Percentiles rank a stretch among this genome's conserved stretches.
phyloP scores from a whole-genome alignment of 2,888 invertebrate species.

The Cantharis nigra region DNA sequence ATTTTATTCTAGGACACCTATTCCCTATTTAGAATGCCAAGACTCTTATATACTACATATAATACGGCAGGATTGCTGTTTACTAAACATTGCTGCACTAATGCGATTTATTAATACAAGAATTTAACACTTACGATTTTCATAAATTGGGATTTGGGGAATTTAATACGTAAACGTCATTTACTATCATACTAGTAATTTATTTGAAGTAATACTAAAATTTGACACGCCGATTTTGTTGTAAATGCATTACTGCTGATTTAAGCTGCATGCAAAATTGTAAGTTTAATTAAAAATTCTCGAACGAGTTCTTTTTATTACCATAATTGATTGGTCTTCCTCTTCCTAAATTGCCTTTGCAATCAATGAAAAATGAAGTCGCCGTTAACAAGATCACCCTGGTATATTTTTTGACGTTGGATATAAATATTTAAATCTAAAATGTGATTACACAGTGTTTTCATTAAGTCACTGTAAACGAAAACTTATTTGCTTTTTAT shows the following conservation, averaged over 20 bases:
- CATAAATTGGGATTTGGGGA: background rate
- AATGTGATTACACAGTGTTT: background rate
- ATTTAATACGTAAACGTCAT: too few relatives aligned
- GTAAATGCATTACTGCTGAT: background rate
- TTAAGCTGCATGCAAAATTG: background rate
- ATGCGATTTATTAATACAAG: background rate
- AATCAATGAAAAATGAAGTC: conserved; percentile 12
- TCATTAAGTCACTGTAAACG: background rate
- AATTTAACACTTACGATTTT: background rate
- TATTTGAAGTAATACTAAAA: background rate
- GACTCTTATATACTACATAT: background rate
- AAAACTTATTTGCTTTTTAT: background rate
- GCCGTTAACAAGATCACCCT: background rate
- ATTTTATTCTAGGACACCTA: background rate
- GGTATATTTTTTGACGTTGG: background rate
- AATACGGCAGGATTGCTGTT: background rate
- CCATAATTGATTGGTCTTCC: conserved; percentile 16
- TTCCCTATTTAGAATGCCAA: background rate
- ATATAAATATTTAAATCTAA: background rate
- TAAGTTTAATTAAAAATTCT: background rate
- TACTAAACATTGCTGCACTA: background rate
- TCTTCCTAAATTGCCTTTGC: conserved; percentile 8
- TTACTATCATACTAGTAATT: too few relatives aligned
- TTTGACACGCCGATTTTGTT: background rate
- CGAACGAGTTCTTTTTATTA: background rate